Evolutionary conservation across 2,888 invertebrate species (phyloP), one percentile per base, ranked within the genome.

Genomic region (Lapara coniferarum): DNA sequence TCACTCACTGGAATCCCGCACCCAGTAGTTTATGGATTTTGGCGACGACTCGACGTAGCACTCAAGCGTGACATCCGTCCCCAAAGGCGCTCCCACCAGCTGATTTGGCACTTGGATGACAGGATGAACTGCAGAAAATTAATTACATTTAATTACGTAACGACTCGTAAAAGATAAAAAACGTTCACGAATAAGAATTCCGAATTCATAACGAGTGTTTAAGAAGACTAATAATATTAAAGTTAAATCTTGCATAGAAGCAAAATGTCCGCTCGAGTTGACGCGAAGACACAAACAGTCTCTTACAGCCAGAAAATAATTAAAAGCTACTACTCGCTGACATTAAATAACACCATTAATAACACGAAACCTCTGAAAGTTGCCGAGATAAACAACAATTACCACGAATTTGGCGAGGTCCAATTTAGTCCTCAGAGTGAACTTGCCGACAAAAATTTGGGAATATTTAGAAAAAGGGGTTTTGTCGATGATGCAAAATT

Each of bases 101-200:
- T 98, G 98, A 94, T 98, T 98, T 70, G 98, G 98, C 74, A 98
- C 98, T 92, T 97, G 97, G 85, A 98, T 98, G 82, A 97, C 97
- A 16, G 98, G 98, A 87, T 97, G 96, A 95, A 98, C 98, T 98
- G 95, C n/a, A 75, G 19, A 74, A 74, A 72, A 74, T 10, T 14
- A 49, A 7, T 16, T 25, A n/a, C 14, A 72, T 68, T 59, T 59
- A 44, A 14, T 66, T 16, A 53, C 2, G 66, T 30, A 70, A 66
- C n/a, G 44, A 51, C 19, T 46, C 58, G 46, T 51, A 51, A 19
- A 46, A 16, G 51, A n/a, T 51, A 25, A n/a, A 30, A 19, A 57
- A 66, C 30, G 16, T 12, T 69, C 51, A 51, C 10, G n/a, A 63
- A 44, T 37, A 69, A 52, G 51, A 68, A 68, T 57, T 58, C 59